phyloP scores from a whole-genome alignment of 2,797 vertebrate species.

The Gymnothorax reevesii region DNA sequence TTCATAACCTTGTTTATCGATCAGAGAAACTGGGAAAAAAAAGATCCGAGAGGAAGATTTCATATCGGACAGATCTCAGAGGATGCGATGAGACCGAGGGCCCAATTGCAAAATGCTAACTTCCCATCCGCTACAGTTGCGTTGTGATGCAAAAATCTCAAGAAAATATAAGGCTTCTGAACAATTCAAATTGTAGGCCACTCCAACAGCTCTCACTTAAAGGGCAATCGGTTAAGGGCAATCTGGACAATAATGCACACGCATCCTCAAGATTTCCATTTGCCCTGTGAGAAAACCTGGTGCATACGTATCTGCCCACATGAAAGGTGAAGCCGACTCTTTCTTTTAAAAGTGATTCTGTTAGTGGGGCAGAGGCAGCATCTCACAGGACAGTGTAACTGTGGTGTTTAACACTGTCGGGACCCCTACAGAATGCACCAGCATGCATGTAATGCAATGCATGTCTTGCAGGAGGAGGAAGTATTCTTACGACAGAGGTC shows the following conservation, averaged over 20 bases:
- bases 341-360: neutral
- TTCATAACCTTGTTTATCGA: neutral
- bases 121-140: neutral
- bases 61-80: neutral
- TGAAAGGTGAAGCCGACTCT: conserved; percentile 28
- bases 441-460: no score
- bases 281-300: conserved; percentile 21
- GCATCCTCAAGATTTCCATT: conserved; percentile 32
- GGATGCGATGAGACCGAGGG: neutral
- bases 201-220: neutral
- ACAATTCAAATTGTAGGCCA: neutral
- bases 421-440: neutral
- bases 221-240: conserved; percentile 16
- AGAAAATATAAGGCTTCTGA: neutral
- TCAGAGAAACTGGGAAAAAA: neutral
- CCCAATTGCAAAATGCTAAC: neutral
- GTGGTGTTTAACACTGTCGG: neutral
- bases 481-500: neutral
- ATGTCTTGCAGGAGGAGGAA: neutral
- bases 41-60: neutral
- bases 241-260: conserved; percentile 35
- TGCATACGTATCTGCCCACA: neutral
- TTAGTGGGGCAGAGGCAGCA: neutral
- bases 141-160: conserved; percentile 4
- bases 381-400: neutral